These are phyloP conservation scores for Anoplolepis gracilipes DNA, from an alignment of 1,140 invertebrate species.

Conservation along the genomic window DNA sequence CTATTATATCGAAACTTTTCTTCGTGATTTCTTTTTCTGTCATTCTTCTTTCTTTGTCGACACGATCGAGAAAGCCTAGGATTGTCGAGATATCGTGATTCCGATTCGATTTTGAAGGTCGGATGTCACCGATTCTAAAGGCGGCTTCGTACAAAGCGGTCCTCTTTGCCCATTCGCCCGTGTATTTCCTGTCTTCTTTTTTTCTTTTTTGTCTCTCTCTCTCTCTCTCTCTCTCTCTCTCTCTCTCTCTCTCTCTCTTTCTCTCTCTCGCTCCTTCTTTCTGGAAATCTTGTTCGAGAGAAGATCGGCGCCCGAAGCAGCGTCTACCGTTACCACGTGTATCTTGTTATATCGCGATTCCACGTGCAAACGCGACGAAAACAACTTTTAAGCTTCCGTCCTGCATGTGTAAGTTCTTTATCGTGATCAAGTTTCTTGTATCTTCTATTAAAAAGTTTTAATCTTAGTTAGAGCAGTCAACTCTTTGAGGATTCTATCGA, in stretches of 20 bases:
- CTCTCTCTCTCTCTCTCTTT: constrained; percentile 49
- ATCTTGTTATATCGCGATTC: constrained; percentile 65
- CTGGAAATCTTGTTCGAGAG: constrained; percentile 68
- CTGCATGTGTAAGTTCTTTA: constrained; percentile 23
- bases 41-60: background rate
- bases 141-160: constrained; percentile 65
- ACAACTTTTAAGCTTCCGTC: constrained; percentile 51
- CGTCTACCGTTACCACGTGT: constrained; percentile 80
- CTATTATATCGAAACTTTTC: background rate
- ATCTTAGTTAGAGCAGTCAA: background rate
- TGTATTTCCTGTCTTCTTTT: constrained; percentile 16
- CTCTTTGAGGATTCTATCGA: background rate
- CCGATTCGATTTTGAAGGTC: constrained; percentile 69
- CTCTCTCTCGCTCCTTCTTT: constrained; percentile 56
- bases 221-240: constrained; percentile 47
- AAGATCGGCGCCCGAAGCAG: constrained; percentile 76
- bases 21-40: too few relatives aligned
- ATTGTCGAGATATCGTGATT: constrained; percentile 42
- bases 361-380: constrained; percentile 68
- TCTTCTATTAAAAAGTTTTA: background rate
- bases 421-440: background rate
- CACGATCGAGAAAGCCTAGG: constrained; percentile 27
- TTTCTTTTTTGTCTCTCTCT: constrained; percentile 8
- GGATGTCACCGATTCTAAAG: constrained; percentile 63
- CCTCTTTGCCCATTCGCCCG: constrained; percentile 63